phyloP scores from a whole-genome alignment of 2,888 invertebrate species.

The Siphlonurus alternatus region DNA sequence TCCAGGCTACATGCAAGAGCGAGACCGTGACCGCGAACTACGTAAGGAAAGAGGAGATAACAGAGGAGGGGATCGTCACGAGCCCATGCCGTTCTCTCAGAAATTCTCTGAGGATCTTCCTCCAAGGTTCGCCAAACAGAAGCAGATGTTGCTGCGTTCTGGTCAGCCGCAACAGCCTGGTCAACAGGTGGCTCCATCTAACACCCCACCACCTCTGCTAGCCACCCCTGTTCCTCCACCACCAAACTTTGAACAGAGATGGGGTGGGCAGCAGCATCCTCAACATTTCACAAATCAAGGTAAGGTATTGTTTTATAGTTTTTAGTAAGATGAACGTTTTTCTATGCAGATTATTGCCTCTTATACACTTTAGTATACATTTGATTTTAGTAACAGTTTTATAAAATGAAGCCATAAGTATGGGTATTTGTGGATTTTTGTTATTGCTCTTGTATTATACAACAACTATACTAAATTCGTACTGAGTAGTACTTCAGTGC shows the following conservation, averaged over 20 bases:
- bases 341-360: no score
- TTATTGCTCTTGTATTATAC: no score
- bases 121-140: neutral
- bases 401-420: no score
- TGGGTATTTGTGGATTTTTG: no score
- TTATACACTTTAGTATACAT: no score
- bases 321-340: no score
- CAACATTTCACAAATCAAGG: neutral
- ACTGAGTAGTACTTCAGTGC: no score
- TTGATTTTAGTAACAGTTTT: no score
- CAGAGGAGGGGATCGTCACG: neutral
- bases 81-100: neutral
- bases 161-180: neutral
- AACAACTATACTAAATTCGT: no score
- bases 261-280: slow-evolving; percentile 37
- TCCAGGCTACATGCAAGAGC: neutral
- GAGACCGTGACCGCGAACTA: neutral
- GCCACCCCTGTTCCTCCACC: neutral
- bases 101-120: neutral
- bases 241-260: slow-evolving; percentile 23
- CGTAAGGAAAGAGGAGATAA: neutral
- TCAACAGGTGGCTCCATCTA: neutral
- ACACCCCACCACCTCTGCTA: neutral
- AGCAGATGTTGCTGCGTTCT: neutral
- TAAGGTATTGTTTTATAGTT: no score